Conservation (phyloP, 2,888 invertebrate genomes). For the Hirtodrosophila histrioides region DNA sequence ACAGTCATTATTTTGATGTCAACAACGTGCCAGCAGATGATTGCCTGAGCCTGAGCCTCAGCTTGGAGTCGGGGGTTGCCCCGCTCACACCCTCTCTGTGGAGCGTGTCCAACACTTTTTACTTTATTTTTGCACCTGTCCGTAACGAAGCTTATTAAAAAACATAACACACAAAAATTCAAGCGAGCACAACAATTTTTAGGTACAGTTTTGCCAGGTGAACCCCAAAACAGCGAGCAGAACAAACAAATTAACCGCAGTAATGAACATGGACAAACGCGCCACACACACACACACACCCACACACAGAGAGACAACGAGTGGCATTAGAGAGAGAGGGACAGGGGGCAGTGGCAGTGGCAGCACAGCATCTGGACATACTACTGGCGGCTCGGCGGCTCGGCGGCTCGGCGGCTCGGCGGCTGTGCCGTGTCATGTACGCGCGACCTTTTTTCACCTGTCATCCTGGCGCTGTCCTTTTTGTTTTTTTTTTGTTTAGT, state of each 20-base stretch:
- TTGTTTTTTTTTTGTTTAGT: slow-evolving; percentile 14
- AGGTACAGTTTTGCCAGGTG: slow-evolving; percentile 46
- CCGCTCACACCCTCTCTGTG: background rate
- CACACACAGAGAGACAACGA: slow-evolving; percentile 9
- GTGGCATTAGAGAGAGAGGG: background rate
- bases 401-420: slow-evolving; percentile 33
- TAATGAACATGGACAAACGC: slow-evolving; percentile 75
- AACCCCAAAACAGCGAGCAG: slow-evolving; percentile 42
- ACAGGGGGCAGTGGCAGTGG: background rate
- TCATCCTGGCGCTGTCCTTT: slow-evolving; percentile 29
- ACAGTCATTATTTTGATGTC: slow-evolving; percentile 74
- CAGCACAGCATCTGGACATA: slow-evolving; percentile 7
- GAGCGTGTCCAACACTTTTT: slow-evolving; percentile 59
- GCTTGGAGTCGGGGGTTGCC: background rate
- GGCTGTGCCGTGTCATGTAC: slow-evolving; percentile 54
- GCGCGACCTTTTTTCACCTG: slow-evolving; percentile 61
- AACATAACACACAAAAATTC: slow-evolving; percentile 47
- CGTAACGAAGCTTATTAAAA: slow-evolving; percentile 66
- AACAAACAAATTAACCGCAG: slow-evolving; percentile 80
- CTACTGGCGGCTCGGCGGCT: slow-evolving; percentile 30
- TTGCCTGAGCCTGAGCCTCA: slow-evolving; percentile 41
- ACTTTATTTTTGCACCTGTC: slow-evolving; percentile 65
- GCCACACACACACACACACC: slow-evolving; percentile 27
- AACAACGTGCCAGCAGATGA: slow-evolving; percentile 74
- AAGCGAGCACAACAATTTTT: slow-evolving; percentile 42